Base-by-base conservation (phyloP, 1,140 invertebrate species). In the Trissolcus basalis region DNA sequence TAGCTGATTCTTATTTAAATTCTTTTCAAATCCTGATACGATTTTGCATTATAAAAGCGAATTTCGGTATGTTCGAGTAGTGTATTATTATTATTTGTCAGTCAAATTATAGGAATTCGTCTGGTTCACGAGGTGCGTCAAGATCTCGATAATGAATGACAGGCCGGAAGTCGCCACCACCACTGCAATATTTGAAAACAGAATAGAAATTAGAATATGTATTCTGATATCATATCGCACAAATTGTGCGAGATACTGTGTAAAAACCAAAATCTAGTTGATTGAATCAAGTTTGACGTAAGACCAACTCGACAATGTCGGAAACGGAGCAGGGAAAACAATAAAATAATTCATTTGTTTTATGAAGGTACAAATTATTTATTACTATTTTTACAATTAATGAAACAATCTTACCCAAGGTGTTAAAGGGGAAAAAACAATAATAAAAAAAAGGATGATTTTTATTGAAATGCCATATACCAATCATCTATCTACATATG, bases 81-180 rank as follows among this genome's bases (percentile, higher is more conserved):
- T 27, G 1, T 27, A 27, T 27, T 27, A 27, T 27, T 27, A 27
- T 27, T 27, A n/a, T n/a, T 27, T 27, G 36, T 61, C 19, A 44
- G 55, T 72, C 59, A 69, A 64, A 70, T 91, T 92, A 94, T 76
- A 93, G 90, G 87, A 94, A 94, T 87, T 95, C 93, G 83, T 95
- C 94, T 69, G 94, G 93, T 88, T 96, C 95, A 87, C 94, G 91
- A 54, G 96, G 96, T 54, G 95, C 95, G 89, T 96, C 96, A 88
- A 97, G 91, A 89, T 97, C 96, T 84, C 95, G 91, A 90, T 97
- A 97, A 89, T 96, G 94, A 82, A 96, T 95, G 79, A 96, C 92
- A 78, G 94, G 93, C 85, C 95, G 92, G 88, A 93, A 94, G 83
- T 96, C 94, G 79, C 91, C 91, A 82, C 91, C 91, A 86, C 92